Conservation (phyloP, 2,797 vertebrate genomes). For the Cephalopachus bancanus region DNA sequence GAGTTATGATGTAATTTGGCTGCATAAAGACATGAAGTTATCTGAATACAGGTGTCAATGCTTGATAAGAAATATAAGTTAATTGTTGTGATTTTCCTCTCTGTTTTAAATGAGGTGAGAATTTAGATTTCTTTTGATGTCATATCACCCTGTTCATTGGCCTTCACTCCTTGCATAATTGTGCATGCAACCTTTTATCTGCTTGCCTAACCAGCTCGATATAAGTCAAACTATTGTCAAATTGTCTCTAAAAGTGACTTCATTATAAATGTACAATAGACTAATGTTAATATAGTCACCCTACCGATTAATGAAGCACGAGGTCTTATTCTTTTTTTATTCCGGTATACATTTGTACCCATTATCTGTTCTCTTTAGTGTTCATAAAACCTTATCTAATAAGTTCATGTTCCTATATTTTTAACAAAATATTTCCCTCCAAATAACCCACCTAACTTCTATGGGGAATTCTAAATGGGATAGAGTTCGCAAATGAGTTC, state of each 20-base stretch:
- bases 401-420: too few species aligned
- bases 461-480: background rate
- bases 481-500: background rate
- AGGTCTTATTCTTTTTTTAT: background rate
- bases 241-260: background rate
- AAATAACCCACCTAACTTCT: background rate
- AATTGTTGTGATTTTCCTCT: background rate
- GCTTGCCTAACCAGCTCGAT: background rate
- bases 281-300: background rate
- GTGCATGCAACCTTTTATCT: background rate
- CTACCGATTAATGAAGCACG: background rate
- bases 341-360: background rate
- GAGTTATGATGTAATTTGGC: too few species aligned
- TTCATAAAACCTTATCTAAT: background rate
- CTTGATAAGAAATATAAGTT: background rate
- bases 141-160: background rate
- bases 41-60: background rate
- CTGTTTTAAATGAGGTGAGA: background rate
- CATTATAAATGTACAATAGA: background rate
- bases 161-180: background rate
- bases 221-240: background rate
- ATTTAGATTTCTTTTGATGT: background rate
- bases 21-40: background rate
- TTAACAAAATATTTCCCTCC: background rate
- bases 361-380: background rate